Evolutionary conservation across 1,140 invertebrate genomes (phyloP), one percentile per base, ranked within the genome.

Genomic region (Lasioglossum albipes): DNA sequence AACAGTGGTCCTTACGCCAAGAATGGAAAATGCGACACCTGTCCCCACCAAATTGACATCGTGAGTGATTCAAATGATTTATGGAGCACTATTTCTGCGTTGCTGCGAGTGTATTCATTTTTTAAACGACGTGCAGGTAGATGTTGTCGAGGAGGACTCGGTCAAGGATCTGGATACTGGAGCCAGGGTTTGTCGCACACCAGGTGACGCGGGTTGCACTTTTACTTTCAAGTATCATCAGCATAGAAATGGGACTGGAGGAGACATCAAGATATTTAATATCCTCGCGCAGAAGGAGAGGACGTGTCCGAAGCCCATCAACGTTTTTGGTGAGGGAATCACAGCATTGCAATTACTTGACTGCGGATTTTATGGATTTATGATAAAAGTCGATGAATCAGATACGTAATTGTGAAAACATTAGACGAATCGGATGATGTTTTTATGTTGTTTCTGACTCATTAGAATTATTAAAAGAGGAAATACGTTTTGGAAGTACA

Each of bases 1-100:
- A 92, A 96, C 81, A 95, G 95, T 65, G 96, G 96, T 72, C 92
- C 94, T 22, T 91, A 95, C 22, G 93, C 91, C n/a, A 86, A 94
- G 49, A 92, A 94, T 41, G 91, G 93, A 36, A 94, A 94, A 12
- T 92, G 89, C 68, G 78, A 80, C 18, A n/a, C 59, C 16, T 91
- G 90, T 59, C 45, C 73, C 59, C 83, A 90, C 42, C 70, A 88
- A 36, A 77, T 91, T 45, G 70, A 89, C 20, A 81, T 89, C 13
- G 91, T 91, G 61, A 84, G 85, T 41, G 42, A 18, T 5, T 6
- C 45, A 70, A n/a, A 52, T 10, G 18, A 69, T 22, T 71, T 20
- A n/a, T 59, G 13, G 59, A 65, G 68, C 52, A 42, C 7, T 42
- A 61, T 27, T 27, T 6, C 5, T 18, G 3, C 5, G 20, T 20